Evolutionary conservation across 2,797 vertebrate species (phyloP).

Genomic region (Sebastes glaucus): DNA sequence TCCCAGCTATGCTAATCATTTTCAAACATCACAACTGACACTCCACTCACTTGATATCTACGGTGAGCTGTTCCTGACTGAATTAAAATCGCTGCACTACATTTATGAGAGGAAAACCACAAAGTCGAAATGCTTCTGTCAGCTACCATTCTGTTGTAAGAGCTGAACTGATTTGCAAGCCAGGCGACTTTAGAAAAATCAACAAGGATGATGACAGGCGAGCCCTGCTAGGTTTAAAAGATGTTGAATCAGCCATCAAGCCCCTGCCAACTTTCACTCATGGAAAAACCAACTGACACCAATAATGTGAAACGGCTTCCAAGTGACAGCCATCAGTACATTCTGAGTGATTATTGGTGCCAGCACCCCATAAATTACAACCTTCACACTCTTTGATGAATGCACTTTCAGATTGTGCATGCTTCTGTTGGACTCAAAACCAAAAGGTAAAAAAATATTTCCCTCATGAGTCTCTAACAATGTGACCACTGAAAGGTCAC

Average conservation of each 20-base stretch:
- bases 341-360: conserved; percentile 15
- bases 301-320: conserved; percentile 27
- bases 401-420: not conserved
- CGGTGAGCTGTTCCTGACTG: not conserved
- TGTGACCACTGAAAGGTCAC: conserved; percentile 37
- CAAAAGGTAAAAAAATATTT: not conserved
- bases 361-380: conserved; percentile 19
- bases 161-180: conserved; percentile 14
- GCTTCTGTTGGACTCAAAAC: not conserved
- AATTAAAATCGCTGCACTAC: not conserved
- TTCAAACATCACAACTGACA: not conserved
- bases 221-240: conserved; percentile 19
- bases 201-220: conserved; percentile 19
- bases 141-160: not conserved
- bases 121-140: not conserved
- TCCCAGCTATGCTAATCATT: not conserved
- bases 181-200: conserved; percentile 23
- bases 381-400: not conserved
- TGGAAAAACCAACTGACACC: conserved; percentile 19
- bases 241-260: conserved; percentile 34
- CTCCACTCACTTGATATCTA: not conserved
- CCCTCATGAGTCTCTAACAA: conserved; percentile 25
- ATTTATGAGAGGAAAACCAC: not conserved
- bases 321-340: conserved; percentile 22
- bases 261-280: conserved; percentile 15